These are phyloP conservation scores for Sardinella longiceps DNA, from an alignment of 2,797 vertebrate species.

Conservation along the genomic window DNA sequence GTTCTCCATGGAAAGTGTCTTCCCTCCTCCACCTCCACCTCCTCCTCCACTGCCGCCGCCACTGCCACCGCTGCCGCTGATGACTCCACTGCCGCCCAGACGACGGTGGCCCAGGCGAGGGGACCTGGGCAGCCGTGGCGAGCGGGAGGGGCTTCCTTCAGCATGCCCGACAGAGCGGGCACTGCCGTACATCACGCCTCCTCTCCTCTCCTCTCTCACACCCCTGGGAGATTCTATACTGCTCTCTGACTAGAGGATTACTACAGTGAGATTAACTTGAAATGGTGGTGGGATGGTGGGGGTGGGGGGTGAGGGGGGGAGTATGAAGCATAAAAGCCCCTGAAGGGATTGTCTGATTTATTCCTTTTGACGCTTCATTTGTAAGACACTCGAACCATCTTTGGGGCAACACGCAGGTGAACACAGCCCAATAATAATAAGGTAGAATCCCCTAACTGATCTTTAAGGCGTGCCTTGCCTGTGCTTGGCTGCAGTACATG, in stretches of 20 bases:
- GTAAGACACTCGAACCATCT: background rate
- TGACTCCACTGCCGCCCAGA: slow-evolving; percentile 63
- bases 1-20: slow-evolving; percentile 96
- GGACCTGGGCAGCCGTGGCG: slow-evolving; percentile 84
- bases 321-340: slow-evolving; percentile 15
- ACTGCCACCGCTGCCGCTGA: slow-evolving; percentile 66
- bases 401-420: background rate
- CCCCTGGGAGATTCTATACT: background rate
- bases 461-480: background rate
- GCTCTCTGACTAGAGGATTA: background rate
- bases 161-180: slow-evolving; percentile 81
- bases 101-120: slow-evolving; percentile 86
- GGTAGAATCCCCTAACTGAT: background rate
- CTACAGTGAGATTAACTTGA: background rate
- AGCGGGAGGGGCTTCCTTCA: slow-evolving; percentile 83
- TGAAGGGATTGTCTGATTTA: background rate
- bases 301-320: background rate
- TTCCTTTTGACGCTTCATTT: background rate
- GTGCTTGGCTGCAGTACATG: background rate
- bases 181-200: slow-evolving; percentile 81
- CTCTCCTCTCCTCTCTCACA: slow-evolving; percentile 59
- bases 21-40: slow-evolving; percentile 81
- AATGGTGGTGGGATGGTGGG: background rate
- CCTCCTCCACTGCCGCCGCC: slow-evolving; percentile 78
- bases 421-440: background rate